A percentile compares a stretch with the other conserved stretches of the same genome.
Evolutionary conservation across 2,888 invertebrate species (phyloP).

Genomic region (Cheilosia soror): DNA sequence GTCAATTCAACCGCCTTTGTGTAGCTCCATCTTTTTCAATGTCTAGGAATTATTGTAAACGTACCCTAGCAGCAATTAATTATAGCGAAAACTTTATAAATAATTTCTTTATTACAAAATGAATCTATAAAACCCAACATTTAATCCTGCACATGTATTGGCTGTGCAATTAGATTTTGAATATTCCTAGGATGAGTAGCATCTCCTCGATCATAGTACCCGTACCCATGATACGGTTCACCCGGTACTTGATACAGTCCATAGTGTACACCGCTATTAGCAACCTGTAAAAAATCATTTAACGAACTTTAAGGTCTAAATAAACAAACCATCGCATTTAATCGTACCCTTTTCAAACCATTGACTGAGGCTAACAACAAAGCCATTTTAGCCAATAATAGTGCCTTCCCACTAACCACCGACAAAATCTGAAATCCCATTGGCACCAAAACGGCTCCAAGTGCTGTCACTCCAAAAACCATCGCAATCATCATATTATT

Average conservation of each 20-base stretch:
- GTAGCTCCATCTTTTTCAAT: too few relatives aligned
- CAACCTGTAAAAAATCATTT: slow-evolving; percentile 86
- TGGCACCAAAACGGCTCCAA: slow-evolving; percentile 90
- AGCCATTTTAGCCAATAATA: slow-evolving; percentile 92
- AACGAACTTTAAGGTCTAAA: slow-evolving; percentile 71
- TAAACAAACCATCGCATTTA: slow-evolving; percentile 26
- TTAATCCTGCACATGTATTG: slow-evolving; percentile 64
- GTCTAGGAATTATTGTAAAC: too few relatives aligned
- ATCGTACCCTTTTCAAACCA: slow-evolving; percentile 89
- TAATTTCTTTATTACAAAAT: slow-evolving; percentile 3
- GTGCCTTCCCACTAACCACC: slow-evolving; percentile 91
- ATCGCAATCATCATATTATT: slow-evolving; percentile 90
- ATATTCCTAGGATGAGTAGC: slow-evolving; percentile 80
- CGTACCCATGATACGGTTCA: slow-evolving; percentile 78
- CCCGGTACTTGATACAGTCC: slow-evolving; percentile 88
- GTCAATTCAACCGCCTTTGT: too few relatives aligned
- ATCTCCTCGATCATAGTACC: slow-evolving; percentile 81
- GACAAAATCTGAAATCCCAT: slow-evolving; percentile 94
- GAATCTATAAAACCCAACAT: background rate
- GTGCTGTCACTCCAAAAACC: slow-evolving; percentile 91
- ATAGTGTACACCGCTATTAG: slow-evolving; percentile 90
- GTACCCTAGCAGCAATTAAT: too few relatives aligned
- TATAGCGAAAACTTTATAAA: background rate
- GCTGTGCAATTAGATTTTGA: slow-evolving; percentile 77
- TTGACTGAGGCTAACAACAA: slow-evolving; percentile 91